Conservation (phyloP, 2,888 invertebrate genomes). For the Argynnis bischoffii region DNA sequence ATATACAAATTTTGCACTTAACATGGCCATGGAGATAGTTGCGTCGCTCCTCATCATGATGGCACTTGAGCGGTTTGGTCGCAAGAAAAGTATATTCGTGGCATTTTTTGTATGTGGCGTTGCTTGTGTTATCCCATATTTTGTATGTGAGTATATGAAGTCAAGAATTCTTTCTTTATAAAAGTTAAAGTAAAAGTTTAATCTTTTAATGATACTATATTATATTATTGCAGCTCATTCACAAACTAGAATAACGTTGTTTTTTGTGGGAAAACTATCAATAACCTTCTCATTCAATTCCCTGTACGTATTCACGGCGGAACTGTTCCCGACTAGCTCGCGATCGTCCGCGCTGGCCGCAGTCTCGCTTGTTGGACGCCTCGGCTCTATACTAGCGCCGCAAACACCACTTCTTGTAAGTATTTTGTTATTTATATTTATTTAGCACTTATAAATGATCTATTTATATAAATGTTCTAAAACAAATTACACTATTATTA, state of each 20-base stretch:
- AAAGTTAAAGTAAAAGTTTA: no score
- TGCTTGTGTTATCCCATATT: conserved; percentile 63
- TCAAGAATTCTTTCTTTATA: not conserved
- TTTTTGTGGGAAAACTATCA: conserved; percentile 84
- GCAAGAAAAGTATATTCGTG: conserved; percentile 62
- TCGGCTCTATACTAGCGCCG: conserved; percentile 87
- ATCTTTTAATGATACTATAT: not conserved
- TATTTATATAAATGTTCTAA: no score
- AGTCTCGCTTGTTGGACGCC: conserved; percentile 86
- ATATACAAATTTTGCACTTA: conserved; percentile 86
- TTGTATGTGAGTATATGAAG: conserved; percentile 55
- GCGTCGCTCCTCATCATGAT: conserved; percentile 73
- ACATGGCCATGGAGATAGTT: conserved; percentile 75
- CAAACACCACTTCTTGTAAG: conserved; percentile 85
- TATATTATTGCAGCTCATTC: conserved; percentile 42
- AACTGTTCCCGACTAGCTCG: conserved; percentile 86
- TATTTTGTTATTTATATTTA: not conserved
- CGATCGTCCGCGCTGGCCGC: conserved; percentile 85
- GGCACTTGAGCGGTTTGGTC: conserved; percentile 70
- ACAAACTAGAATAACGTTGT: conserved; percentile 65
- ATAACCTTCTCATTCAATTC: conserved; percentile 86
- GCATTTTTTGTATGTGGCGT: conserved; percentile 67
- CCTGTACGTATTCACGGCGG: conserved; percentile 86
- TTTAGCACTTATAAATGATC: no score
- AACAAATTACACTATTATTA: no score